These are phyloP conservation scores for Melitaea athalia DNA, from an alignment of 2,888 invertebrate genomes.

Conservation along the genomic window DNA sequence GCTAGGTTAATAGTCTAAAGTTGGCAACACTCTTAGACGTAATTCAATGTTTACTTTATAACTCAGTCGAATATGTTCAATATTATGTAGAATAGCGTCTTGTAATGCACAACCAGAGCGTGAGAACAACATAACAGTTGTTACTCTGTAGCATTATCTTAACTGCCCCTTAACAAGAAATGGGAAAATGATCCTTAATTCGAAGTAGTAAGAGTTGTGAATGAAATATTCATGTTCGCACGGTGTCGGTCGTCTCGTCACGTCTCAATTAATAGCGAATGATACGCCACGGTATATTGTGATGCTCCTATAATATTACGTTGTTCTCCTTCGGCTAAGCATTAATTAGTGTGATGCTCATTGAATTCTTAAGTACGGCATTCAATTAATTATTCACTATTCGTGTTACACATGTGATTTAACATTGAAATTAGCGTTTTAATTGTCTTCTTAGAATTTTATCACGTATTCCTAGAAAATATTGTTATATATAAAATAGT, in stretches of 20 bases:
- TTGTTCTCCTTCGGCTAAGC: conserved; percentile 25
- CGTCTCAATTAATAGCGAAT: conserved; percentile 66
- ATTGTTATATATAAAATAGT: too few relatives aligned
- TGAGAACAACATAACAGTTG: conserved; percentile 56
- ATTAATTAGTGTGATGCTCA: conserved; percentile 26
- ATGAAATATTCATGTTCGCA: conserved; percentile 27
- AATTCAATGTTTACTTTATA: not conserved
- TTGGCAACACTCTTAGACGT: not conserved
- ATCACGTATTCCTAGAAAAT: not conserved
- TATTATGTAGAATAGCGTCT: conserved; percentile 20
- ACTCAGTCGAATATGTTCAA: conserved; percentile 17
- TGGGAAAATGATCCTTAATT: conserved; percentile 47
- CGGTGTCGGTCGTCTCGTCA: conserved; percentile 50
- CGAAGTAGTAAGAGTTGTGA: conserved; percentile 42
- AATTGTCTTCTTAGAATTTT: not conserved
- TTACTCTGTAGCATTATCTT: conserved; percentile 27
- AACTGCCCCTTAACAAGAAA: conserved; percentile 18
- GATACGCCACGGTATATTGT: conserved; percentile 47
- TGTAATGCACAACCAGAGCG: conserved; percentile 62
- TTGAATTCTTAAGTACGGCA: conserved; percentile 20
- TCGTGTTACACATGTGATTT: not conserved
- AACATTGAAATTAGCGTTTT: not conserved
- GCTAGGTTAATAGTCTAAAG: not conserved
- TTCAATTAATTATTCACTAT: conserved; percentile 3
- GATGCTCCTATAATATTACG: conserved; percentile 43